A percentile compares a stretch with the other conserved stretches of the same genome.
Evolutionary conservation across 2,113 vertebrate genomes (phyloP).

Genomic region (Apodemus sylvaticus): DNA sequence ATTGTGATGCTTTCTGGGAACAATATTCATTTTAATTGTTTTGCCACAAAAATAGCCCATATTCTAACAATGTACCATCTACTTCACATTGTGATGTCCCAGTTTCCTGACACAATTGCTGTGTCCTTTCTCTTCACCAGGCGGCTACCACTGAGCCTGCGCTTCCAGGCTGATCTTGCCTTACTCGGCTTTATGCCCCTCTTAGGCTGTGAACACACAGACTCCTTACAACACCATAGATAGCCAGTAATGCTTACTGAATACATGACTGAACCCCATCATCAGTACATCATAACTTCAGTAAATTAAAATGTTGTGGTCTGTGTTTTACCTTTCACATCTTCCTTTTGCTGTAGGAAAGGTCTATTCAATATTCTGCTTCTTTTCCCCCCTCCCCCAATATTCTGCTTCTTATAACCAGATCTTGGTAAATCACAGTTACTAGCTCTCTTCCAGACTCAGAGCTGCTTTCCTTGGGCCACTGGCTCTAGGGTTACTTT

Average conservation of each 20-base stretch:
- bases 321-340: not conserved
- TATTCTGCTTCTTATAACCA: not conserved
- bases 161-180: fast-evolving
- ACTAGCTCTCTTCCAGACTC: not conserved
- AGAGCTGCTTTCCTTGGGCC: not conserved
- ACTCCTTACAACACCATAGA: not conserved
- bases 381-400: no score
- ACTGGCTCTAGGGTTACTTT: not conserved
- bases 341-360: not conserved
- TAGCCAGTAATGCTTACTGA: not conserved
- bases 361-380: not conserved
- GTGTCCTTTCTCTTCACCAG: not conserved
- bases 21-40: not conserved
- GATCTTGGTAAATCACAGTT: not conserved
- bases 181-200: not conserved
- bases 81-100: not conserved
- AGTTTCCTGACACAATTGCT: not conserved
- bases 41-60: not conserved
- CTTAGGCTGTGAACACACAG: not conserved
- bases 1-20: not conserved
- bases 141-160: not conserved
- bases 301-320: not conserved
- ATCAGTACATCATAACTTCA: not conserved
- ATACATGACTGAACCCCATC: not conserved
- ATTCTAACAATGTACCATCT: not conserved